These are phyloP conservation scores for Hippocampus zosterae DNA, from an alignment of 2,113 vertebrate species.

Conservation along the genomic window DNA sequence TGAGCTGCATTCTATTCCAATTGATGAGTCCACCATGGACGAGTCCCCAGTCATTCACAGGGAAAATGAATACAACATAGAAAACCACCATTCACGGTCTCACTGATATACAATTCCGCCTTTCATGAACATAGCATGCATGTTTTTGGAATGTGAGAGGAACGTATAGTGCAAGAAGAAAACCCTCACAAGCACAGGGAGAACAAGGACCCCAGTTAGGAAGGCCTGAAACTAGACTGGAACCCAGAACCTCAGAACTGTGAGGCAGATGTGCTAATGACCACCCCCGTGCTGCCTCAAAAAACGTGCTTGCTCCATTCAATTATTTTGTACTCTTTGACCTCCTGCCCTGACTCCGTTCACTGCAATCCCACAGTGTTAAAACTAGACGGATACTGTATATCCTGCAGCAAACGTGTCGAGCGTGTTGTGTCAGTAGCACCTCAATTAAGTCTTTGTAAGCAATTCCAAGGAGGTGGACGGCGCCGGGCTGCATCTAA, in stretches of 20 bases:
- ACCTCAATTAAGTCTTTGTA: slow-evolving; percentile 24
- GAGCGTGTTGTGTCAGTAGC: slow-evolving; percentile 14
- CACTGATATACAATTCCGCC: too few relatives aligned
- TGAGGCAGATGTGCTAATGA: not conserved
- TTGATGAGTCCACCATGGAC: too few relatives aligned
- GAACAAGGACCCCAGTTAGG: too few relatives aligned
- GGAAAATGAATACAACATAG: too few relatives aligned
- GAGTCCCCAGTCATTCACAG: too few relatives aligned
- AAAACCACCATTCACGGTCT: too few relatives aligned
- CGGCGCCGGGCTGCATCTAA: slow-evolving; percentile 26
- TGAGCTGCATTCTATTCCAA: too few relatives aligned
- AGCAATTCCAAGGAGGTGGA: not conserved
- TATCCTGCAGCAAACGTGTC: not conserved
- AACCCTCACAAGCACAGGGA: too few relatives aligned
- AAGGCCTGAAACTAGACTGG: not conserved
- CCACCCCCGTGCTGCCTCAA: not conserved
- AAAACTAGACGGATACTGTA: not conserved
- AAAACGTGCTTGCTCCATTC: not conserved
- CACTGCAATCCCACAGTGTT: not conserved
- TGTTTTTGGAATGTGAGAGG: too few relatives aligned
- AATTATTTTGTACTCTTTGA: slow-evolving; percentile 6
- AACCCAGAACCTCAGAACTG: not conserved
- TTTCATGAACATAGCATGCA: too few relatives aligned
- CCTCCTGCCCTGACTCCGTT: not conserved
- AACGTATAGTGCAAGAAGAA: too few relatives aligned